Evolutionary conservation across 2,797 vertebrate genomes (phyloP), one percentile per base, ranked within the genome.

Genomic region (Acanthis flammea): DNA sequence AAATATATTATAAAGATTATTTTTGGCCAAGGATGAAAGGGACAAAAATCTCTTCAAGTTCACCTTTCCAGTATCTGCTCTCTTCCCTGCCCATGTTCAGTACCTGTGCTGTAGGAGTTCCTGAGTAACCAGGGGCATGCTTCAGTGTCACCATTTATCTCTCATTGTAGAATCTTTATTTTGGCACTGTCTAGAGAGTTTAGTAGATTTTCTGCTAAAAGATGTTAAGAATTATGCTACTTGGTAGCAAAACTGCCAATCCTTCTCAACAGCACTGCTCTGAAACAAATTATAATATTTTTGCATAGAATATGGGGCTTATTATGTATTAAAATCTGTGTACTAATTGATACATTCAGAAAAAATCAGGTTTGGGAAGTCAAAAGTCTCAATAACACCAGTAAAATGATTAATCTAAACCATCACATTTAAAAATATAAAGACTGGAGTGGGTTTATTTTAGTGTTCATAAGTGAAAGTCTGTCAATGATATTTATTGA

Each of bases 21-120:
- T 74, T 6, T 33, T 86, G 61, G 60, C 39, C 39, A 81, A 72
- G 19, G 39, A 31, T 62, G 30, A 73, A 81, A 85, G 9, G 62
- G 65, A 70, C 48, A 44, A 28, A 85, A 85, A 19, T 42, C 7
- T 86, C 23, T 90, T 74, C 24, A 63, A 45, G 37, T 55, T 75
- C 65, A 48, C 53, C 19, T 51, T 70, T 63, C 9, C 14, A 30
- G 1, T 39, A 21, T 53, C 28, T 41, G 19, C 39, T 63, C 24
- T 68, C 35, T 62, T 66, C 58, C 21, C 21, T 71, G 74, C 35
- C 33, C 1, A 1, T 12, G 15, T 57, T 72, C 50, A 14, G 15
- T 11, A 25, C 2, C 0, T 50, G 28, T 24, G 30, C 35, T 1
- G 0, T 42, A 65, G 50, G 27, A 30, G 18, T 25, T 76, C 25